Base-by-base conservation (phyloP, 2,888 invertebrate genomes). In the Trilocha varians region DNA sequence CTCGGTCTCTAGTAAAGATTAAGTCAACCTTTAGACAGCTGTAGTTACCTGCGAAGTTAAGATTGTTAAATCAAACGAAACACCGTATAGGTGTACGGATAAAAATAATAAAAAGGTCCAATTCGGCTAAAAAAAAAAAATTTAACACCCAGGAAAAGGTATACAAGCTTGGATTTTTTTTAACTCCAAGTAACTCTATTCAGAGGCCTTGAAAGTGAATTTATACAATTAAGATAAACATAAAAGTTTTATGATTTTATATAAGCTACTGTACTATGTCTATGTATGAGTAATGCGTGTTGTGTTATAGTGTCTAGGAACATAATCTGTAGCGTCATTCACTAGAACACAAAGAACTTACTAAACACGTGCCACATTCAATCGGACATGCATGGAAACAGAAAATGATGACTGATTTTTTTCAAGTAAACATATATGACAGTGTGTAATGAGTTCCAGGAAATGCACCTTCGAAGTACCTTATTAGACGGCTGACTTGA, bases 11-110 rank as follows among this genome's bases (percentile, higher is more conserved):
- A 55, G 94, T 94, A 88, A 95, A 95, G 75, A 92, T 93, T 74
- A 95, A 87, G 84, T 93, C 92, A 77, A 95, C 94, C 82, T 91
- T 91, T 70, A 95, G 88, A 87, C 95, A 95, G 88, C 94, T 94
- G 90, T 94, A 94, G 89, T 95, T 94, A 75, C 94, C 94, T 94
- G 87, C 61, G 82, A 62, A 85, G 69, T 74, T 63, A 83, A 79
- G 59, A 72, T 68, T 42, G 65, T 72, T 72, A 72, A 63, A 67
- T 67, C 74, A 67, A 62, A 58, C 55, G 58, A 70, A 46, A 66
- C 57, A 65, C 50, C 39, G 44, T 44, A 61, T 54, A 55, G 46
- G 40, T 42, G 49, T 45, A 42, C 38, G 41, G 42, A 38, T 41
- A 49, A 46, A 47, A 41, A 32, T 45, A 42, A 48, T 49, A 32